A percentile compares a stretch with the other conserved stretches of the same genome.
These are phyloP conservation scores for Coelopa pilipes DNA, from an alignment of 2,888 invertebrate genomes.

Conservation along the genomic window DNA sequence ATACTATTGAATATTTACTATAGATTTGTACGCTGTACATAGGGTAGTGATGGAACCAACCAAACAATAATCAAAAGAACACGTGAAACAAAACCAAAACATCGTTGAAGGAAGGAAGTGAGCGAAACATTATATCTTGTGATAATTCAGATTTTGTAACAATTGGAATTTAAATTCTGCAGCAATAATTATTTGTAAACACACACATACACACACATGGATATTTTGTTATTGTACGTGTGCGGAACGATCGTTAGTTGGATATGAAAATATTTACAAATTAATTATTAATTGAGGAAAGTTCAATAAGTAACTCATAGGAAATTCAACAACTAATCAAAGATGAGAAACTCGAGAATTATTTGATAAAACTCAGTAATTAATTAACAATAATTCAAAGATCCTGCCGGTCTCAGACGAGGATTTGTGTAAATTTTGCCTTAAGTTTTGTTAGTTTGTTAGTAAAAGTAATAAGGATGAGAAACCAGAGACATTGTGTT, in stretches of 20 bases:
- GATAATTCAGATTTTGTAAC: constrained; percentile 53
- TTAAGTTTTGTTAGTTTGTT: constrained; percentile 33
- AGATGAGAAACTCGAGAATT: background rate
- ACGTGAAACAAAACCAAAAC: constrained; percentile 59
- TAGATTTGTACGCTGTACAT: constrained; percentile 19
- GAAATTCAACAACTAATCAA: too few species aligned
- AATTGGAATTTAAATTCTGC: constrained; percentile 36
- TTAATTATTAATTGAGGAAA: background rate
- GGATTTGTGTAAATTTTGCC: constrained; percentile 21
- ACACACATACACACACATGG: constrained; percentile 1
- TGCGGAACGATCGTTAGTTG: background rate
- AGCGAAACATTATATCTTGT: constrained; percentile 55
- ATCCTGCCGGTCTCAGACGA: constrained; percentile 14
- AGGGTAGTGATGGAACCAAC: constrained; percentile 50
- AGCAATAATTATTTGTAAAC: constrained; percentile 30
- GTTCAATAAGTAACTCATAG: too few species aligned
- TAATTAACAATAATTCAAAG: background rate
- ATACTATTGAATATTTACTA: background rate
- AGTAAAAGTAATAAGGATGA: background rate
- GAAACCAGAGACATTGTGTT: background rate
- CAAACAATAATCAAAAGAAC: constrained; percentile 60
- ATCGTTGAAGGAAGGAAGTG: too few species aligned
- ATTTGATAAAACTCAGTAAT: background rate
- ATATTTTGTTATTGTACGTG: background rate
- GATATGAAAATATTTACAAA: constrained; percentile 20